Evolutionary conservation across 2,113 vertebrate genomes (phyloP).

Genomic region (Chauna torquata): DNA sequence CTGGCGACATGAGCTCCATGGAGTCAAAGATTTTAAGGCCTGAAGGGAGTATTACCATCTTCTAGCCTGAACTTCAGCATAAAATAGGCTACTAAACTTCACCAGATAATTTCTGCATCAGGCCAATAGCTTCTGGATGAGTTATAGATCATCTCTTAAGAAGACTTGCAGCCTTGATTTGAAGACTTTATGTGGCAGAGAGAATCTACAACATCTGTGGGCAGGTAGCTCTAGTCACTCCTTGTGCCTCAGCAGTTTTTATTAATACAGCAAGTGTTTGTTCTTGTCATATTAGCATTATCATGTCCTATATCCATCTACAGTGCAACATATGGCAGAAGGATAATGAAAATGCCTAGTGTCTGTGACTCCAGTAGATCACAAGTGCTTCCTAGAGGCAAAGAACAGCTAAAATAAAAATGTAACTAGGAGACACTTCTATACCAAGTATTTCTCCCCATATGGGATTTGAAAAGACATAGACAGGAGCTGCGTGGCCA

Average conservation of each 20-base stretch:
- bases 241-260: not conserved
- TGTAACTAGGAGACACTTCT: not conserved
- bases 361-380: not conserved
- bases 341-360: not conserved
- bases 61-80: not conserved
- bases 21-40: not conserved
- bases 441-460: not conserved
- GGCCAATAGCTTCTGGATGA: not conserved
- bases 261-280: not conserved
- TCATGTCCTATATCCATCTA: not conserved
- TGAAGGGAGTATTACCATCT: not conserved
- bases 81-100: not conserved
- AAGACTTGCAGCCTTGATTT: not conserved
- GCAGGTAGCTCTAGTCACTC: not conserved
- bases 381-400: not conserved
- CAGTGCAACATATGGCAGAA: not conserved
- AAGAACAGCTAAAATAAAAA: not conserved
- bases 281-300: not conserved
- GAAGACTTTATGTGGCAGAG: not conserved
- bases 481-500: not conserved
- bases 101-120: not conserved
- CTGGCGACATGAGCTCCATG: accelerated
- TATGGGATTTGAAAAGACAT: not conserved
- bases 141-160: not conserved
- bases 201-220: not conserved